phyloP scores from a whole-genome alignment of 2,797 vertebrate genomes.

The Salarias fasciatus region DNA sequence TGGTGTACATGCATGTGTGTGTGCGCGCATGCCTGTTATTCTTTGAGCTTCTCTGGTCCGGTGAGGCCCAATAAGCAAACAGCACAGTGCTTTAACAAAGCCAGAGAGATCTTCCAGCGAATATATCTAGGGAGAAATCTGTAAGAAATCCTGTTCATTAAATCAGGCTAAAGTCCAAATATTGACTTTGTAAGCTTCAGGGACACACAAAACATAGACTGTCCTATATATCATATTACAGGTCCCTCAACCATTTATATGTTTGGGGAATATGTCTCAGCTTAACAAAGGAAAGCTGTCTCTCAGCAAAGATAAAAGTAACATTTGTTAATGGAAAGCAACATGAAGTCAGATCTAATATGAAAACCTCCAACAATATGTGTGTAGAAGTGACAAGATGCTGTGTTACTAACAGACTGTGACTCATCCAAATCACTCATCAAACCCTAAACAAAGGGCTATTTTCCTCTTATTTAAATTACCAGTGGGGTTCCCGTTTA shows the following conservation, averaged over 20 bases:
- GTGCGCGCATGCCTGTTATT: conserved; percentile 35
- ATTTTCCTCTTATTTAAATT: conserved; percentile 25
- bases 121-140: conserved; percentile 53
- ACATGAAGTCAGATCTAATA: conserved; percentile 15
- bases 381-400: not conserved
- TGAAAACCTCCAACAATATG: conserved; percentile 1
- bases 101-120: conserved; percentile 54
- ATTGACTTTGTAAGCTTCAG: conserved; percentile 65
- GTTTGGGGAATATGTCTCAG: conserved; percentile 35
- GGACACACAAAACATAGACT: conserved; percentile 54
- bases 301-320: conserved; percentile 20
- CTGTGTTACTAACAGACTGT: not conserved
- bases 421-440: conserved; percentile 2
- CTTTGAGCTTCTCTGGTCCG: conserved; percentile 52
- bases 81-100: conserved; percentile 62
- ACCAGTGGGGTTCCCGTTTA: conserved; percentile 20
- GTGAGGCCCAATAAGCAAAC: conserved; percentile 70
- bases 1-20: not conserved
- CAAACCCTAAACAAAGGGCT: conserved; percentile 8
- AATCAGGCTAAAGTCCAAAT: conserved; percentile 69
- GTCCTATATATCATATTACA: conserved; percentile 52
- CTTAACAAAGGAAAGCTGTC: conserved; percentile 27
- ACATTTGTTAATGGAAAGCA: conserved; percentile 18
- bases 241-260: conserved; percentile 31
- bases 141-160: conserved; percentile 71